Evolutionary conservation across 2,797 vertebrate species (phyloP), one percentile per base, ranked within the genome.

Genomic region (Myotis pilosus): DNA sequence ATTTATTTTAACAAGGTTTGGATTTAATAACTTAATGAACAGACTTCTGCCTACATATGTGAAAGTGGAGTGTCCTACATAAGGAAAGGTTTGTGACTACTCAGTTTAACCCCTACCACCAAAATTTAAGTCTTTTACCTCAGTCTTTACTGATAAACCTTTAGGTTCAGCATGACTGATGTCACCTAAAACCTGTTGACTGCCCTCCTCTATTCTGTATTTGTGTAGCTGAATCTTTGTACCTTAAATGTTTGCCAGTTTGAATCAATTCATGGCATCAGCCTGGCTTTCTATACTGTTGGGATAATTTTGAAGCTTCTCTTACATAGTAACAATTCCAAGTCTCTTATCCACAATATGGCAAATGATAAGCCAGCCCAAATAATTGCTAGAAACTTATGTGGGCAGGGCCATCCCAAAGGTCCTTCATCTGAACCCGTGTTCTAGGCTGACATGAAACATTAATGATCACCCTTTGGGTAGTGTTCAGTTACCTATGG

Each of bases 311-410:
- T 71, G 85, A 81, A 86, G 25, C 38, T 79, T 82, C 8, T 30
- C 28, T 79, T 94, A 49, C 0, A 7, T 64, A 19, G 25, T 75
- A 83, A 91, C 20, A 89, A 19, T 69, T 44, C 68, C 30, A 41
- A 71, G n/a, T 68, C 53, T 88, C 12, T 74, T 64, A 33, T 30
- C 69, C 66, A 87, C n/a, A 66, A 66, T 76, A 66, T 38, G 36
- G 51, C n/a, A 93, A 47, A 49, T 38, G 22, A 87, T 66, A 51
- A 75, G 51, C 47, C 41, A 94, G 28, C 47, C 41, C 88, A 89
- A 57, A 64, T 92, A 78, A 51, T 51, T 82, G 88, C 87, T 94
- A 78, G 92, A 93, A 89, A 69, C 69, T 36, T 55, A 47, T 33
- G 30, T 72, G 33, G 71, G 19, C 38, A 25, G 30, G 30, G 33